Base-by-base conservation (phyloP, 2,113 vertebrate genomes). In the Alosa alosa region DNA sequence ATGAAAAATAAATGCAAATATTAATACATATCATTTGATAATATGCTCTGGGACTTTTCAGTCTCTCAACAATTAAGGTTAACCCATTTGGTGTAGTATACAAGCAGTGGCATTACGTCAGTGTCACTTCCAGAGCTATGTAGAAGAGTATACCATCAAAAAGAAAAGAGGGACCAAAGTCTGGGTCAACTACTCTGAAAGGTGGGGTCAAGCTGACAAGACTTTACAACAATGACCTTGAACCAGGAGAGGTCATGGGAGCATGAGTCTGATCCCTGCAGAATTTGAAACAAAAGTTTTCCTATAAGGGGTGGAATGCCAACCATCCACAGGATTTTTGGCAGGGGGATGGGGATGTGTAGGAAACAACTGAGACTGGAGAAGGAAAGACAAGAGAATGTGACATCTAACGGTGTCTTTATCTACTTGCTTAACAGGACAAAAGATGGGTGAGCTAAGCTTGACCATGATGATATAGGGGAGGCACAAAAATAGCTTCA, bases 201-300 rank as follows among this genome's bases (percentile, higher is more conserved):
- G 10, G 31, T 39, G 72, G 31, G 72, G 72, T 78, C 72, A 78
- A 78, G 72, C 72, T 41, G 31, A 78, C 72, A 78, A 39, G 72
- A 17, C 72, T 78, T 78, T 78, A 78, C 72, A 78, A 78, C 25
- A 78, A 17, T 78, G 72, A 78, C 72, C 72, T 78, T 78, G 72
- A 78, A 36, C 72, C 31, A 78, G 72, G 9, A 36, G 41, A 78
- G 31, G 72, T 78, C 72, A 78, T 39, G 13, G 25, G 25, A 39
- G 25, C 13, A 39, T 39, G 13, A 3, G 25, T 10, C 15, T 36
- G 10, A 78, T 36, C 72, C 72, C 5, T 78, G 10, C 25, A 78
- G 25, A 78, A 39, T 78, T 15, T 22, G 20, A 60, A 60, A 60
- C 18, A 31, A 31, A 78, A 2, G 36, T 78, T 78, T 78, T 0